Conservation (phyloP, 2,797 vertebrate species). For the Mallotus villosus region DNA sequence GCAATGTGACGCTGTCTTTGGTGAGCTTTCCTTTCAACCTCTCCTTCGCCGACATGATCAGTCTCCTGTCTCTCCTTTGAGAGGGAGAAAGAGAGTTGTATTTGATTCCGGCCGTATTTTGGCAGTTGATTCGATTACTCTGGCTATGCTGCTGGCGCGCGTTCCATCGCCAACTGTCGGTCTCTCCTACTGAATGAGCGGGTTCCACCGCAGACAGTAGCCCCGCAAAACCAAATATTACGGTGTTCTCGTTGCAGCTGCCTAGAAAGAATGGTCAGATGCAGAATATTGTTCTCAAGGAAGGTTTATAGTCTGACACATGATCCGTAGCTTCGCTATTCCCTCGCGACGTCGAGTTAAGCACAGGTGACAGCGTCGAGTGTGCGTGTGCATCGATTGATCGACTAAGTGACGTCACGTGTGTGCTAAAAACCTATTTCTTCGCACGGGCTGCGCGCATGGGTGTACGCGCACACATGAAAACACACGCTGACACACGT, state of each 20-base stretch:
- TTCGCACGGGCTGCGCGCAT: slow-evolving; percentile 1
- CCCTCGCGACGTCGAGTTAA: not conserved
- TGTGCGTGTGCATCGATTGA: not conserved
- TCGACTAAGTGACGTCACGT: slow-evolving; percentile 12
- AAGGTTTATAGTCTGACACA: not conserved
- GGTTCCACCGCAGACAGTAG: not conserved
- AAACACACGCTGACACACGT: not conserved
- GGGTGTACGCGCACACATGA: not conserved
- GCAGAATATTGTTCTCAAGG: no score
- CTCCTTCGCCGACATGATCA: slow-evolving; percentile 16
- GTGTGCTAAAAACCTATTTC: slow-evolving; percentile 14
- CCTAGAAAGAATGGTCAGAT: not conserved
- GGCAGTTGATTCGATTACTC: not conserved
- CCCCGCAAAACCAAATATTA: not conserved
- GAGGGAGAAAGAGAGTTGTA: slow-evolving; percentile 17
- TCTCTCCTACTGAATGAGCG: not conserved
- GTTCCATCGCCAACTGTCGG: not conserved
- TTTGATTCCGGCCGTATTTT: slow-evolving; percentile 11
- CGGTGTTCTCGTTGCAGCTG: not conserved
- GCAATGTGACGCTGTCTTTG: slow-evolving; percentile 14
- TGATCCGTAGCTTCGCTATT: not conserved
- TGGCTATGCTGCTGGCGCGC: not conserved
- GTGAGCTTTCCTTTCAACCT: slow-evolving; percentile 7
- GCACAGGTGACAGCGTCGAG: not conserved
- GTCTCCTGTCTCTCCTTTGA: slow-evolving; percentile 12